Conservation (phyloP, 2,797 vertebrate genomes). For the Takifugu ocellatus region DNA sequence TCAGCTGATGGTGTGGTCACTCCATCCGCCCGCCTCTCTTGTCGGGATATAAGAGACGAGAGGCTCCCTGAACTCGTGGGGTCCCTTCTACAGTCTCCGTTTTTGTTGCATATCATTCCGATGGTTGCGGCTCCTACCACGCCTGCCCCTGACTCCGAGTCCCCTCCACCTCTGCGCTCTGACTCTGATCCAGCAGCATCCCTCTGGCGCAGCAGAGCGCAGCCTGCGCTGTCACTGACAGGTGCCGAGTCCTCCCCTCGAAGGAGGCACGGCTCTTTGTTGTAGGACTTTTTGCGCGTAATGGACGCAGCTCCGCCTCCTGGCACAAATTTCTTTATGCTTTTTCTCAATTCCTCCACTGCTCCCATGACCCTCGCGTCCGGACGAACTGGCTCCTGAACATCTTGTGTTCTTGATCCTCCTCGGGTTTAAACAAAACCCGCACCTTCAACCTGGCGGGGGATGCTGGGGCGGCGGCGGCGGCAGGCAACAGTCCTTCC, state of each 20-base stretch:
- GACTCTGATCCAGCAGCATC: constrained; percentile 57
- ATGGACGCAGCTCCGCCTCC: constrained; percentile 74
- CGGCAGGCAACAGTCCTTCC: too few relatives aligned
- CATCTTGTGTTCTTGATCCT: constrained; percentile 74
- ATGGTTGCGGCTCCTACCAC: constrained; percentile 48
- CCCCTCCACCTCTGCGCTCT: constrained; percentile 36
- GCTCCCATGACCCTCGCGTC: constrained; percentile 52
- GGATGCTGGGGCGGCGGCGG: constrained; percentile 23
- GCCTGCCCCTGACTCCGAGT: constrained; percentile 24
- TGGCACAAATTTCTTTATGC: constrained; percentile 61
- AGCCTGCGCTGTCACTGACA: constrained; percentile 44
- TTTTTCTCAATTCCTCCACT: constrained; percentile 51
- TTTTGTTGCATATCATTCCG: constrained; percentile 81
- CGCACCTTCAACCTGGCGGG: constrained; percentile 38
- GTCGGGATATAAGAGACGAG: constrained; percentile 73
- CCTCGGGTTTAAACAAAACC: constrained; percentile 53
- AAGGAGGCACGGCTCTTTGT: constrained; percentile 66
- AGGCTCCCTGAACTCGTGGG: constrained; percentile 73
- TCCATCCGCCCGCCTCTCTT: constrained; percentile 71
- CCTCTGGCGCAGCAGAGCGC: constrained; percentile 52
- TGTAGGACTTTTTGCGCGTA: constrained; percentile 70
- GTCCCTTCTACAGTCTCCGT: constrained; percentile 82
- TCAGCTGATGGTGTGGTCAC: constrained; percentile 44
- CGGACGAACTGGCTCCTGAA: constrained; percentile 36
- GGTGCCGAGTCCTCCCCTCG: constrained; percentile 56